Evolutionary conservation across 2,113 vertebrate genomes (phyloP).

Genomic region (Ibidorhyncha struthersii): DNA sequence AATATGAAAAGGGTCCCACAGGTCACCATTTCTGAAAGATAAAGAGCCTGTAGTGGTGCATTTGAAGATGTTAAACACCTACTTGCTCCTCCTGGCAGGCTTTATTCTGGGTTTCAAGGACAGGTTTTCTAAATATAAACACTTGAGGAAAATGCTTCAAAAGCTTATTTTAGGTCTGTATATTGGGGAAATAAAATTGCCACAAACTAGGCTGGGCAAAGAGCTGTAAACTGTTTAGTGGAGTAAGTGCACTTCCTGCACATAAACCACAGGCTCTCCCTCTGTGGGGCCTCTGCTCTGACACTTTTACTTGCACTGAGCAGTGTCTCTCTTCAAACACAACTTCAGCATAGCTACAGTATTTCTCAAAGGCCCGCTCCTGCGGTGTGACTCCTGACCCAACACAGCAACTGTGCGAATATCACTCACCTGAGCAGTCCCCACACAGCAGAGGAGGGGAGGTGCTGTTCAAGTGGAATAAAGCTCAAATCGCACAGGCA

Average conservation of each 20-base stretch:
- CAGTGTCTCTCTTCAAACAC: neutral
- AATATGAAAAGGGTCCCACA: neutral
- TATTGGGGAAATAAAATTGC: neutral
- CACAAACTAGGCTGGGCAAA: neutral
- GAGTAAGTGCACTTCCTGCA: neutral
- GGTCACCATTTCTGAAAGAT: slow-evolving; percentile 21
- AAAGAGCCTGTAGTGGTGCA: neutral
- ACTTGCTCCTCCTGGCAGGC: neutral
- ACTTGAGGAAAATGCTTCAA: neutral
- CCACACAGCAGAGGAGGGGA: neutral
- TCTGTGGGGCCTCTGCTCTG: neutral
- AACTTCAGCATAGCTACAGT: neutral
- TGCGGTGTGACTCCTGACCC: neutral
- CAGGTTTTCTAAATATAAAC: slow-evolving; percentile 18
- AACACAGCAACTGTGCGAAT: accelerated
- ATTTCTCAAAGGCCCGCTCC: neutral
- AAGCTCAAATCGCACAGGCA: neutral
- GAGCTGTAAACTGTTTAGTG: neutral
- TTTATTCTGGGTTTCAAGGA: neutral
- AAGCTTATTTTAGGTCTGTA: neutral
- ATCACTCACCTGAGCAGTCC: neutral
- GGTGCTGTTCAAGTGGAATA: neutral
- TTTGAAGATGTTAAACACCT: slow-evolving; percentile 17
- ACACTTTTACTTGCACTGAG: neutral
- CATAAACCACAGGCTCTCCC: neutral